These are phyloP conservation scores for Pecten maximus DNA, from an alignment of 2,888 invertebrate species.

Conservation along the genomic window DNA sequence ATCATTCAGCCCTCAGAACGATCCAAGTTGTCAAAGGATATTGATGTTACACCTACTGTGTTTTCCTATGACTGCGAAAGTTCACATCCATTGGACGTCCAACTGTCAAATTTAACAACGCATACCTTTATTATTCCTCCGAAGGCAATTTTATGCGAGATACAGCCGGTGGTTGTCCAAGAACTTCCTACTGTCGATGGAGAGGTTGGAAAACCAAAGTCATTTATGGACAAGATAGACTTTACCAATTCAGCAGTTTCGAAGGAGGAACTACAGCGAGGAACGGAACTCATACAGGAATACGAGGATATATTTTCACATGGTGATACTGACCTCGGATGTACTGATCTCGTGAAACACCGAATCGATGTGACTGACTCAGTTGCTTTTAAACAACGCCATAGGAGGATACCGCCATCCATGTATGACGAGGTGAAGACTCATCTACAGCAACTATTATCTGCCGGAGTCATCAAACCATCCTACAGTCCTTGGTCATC, in stretches of 20 bases:
- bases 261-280: neutral
- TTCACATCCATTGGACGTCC: neutral
- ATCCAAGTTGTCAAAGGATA: neutral
- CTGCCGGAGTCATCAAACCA: slow-evolving; percentile 11
- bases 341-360: neutral
- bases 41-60: slow-evolving; percentile 20
- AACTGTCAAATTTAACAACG: slow-evolving; percentile 15
- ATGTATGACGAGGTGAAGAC: slow-evolving; percentile 4
- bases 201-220: neutral
- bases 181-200: neutral
- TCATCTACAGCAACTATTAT: neutral
- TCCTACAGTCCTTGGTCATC: neutral
- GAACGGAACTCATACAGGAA: neutral
- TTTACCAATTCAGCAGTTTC: neutral
- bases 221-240: neutral
- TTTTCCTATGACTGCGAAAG: neutral
- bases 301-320: slow-evolving; percentile 16
- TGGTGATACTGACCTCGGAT: slow-evolving; percentile 14
- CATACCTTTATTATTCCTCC: slow-evolving; percentile 19
- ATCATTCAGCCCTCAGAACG: neutral
- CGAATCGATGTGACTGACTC: neutral
- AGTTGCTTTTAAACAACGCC: neutral
- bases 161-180: slow-evolving; percentile 3
- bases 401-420: slow-evolving; percentile 14
- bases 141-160: slow-evolving; percentile 24